A percentile compares a stretch with the other conserved stretches of the same genome.
Conservation (phyloP, 2,797 vertebrate species). For the Melanotaenia trifasciata region DNA sequence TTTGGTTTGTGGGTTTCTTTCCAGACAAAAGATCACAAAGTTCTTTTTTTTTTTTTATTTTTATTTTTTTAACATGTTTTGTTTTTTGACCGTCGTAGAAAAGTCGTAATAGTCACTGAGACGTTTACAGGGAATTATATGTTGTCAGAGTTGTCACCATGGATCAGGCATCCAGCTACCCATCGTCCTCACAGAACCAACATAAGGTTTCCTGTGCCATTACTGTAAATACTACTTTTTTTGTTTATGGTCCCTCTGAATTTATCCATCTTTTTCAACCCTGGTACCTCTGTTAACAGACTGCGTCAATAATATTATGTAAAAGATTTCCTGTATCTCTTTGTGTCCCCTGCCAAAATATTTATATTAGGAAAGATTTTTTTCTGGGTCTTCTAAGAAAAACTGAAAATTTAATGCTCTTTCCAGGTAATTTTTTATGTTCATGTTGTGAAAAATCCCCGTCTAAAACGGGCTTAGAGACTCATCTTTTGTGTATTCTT, state of each 20-base stretch:
- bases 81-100: conserved; percentile 14
- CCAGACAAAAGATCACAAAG: conserved; percentile 19
- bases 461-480: conserved; percentile 20
- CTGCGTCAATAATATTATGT: conserved; percentile 56
- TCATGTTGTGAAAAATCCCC: conserved; percentile 32
- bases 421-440: conserved; percentile 58
- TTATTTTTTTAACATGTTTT: background rate
- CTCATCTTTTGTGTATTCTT: conserved; percentile 24
- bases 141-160: conserved; percentile 4
- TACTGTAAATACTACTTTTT: conserved; percentile 22
- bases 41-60: background rate
- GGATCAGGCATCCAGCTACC: background rate
- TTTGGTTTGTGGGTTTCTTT: conserved; percentile 32
- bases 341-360: conserved; percentile 51
- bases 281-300: conserved; percentile 56
- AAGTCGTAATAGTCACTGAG: background rate
- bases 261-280: conserved; percentile 52
- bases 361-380: conserved; percentile 59
- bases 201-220: conserved; percentile 28
- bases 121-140: background rate
- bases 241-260: conserved; percentile 54
- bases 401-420: conserved; percentile 60
- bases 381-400: conserved; percentile 59
- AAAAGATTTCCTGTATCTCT: conserved; percentile 37
- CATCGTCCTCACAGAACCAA: conserved; percentile 15